These are phyloP conservation scores for Nebria ingens DNA, from an alignment of 1,140 invertebrate genomes.

Conservation along the genomic window DNA sequence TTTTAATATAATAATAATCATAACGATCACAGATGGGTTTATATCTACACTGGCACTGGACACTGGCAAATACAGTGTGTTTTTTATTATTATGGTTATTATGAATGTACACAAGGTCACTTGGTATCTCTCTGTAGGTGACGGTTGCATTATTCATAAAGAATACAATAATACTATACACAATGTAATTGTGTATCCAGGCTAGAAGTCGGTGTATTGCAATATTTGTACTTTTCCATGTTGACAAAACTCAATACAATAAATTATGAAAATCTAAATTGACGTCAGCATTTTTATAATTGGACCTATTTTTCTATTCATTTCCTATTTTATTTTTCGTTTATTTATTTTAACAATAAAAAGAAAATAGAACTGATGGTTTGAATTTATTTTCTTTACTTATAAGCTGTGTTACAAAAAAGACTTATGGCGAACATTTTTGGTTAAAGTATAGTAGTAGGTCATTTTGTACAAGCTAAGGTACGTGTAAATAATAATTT, in stretches of 20 bases:
- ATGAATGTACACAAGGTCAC: slow-evolving; percentile 5
- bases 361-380: too few relatives aligned
- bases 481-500: too few relatives aligned
- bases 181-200: slow-evolving; percentile 32
- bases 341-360: too few relatives aligned
- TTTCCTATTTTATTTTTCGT: slow-evolving; percentile 13
- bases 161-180: slow-evolving; percentile 17
- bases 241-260: slow-evolving; percentile 38
- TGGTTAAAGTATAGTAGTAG: too few relatives aligned
- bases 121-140: not conserved
- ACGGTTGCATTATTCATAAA: slow-evolving; percentile 13
- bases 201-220: slow-evolving; percentile 36
- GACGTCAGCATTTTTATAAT: slow-evolving; percentile 18
- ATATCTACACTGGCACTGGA: slow-evolving; percentile 27
- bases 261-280: slow-evolving; percentile 31
- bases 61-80: slow-evolving; percentile 25
- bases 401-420: too few relatives aligned
- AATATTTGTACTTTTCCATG: slow-evolving; percentile 41
- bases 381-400: too few relatives aligned
- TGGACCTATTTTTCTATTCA: slow-evolving; percentile 15
- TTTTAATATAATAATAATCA: not conserved
- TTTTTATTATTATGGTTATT: slow-evolving; percentile 8
- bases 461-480: too few relatives aligned
- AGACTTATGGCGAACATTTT: too few relatives aligned
- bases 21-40: not conserved